Percentiles rank a stretch among this genome's conserved stretches.
Evolutionary conservation across 2,113 vertebrate species (phyloP).

Genomic region (Microcebus lehilahytsara): DNA sequence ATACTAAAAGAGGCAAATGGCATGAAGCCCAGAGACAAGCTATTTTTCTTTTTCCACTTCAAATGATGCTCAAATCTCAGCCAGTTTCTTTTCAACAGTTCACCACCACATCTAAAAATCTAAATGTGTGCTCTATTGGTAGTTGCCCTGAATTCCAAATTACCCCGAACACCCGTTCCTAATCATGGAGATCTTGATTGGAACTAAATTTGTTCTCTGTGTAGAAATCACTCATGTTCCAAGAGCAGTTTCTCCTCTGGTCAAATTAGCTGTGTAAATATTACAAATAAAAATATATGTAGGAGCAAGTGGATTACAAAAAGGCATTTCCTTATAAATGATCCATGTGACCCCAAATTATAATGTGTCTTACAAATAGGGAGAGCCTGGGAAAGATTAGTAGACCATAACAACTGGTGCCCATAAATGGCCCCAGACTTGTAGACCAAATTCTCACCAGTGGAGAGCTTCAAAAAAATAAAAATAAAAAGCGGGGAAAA

Average conservation of each 20-base stretch:
- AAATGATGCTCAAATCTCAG: slow-evolving; percentile 64
- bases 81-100: slow-evolving; percentile 72
- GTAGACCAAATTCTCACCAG: neutral
- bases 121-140: slow-evolving; percentile 33
- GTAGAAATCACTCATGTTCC: slow-evolving; percentile 74
- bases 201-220: slow-evolving; percentile 76
- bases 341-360: slow-evolving; percentile 73
- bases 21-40: slow-evolving; percentile 41
- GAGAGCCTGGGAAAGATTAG: slow-evolving; percentile 72
- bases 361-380: slow-evolving; percentile 58
- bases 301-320: slow-evolving; percentile 70
- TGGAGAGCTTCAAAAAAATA: neutral
- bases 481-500: too few species aligned
- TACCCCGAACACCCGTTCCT: slow-evolving; percentile 77
- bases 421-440: slow-evolving; percentile 43
- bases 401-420: slow-evolving; percentile 43
- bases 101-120: slow-evolving; percentile 70
- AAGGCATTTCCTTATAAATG: slow-evolving; percentile 76
- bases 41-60: slow-evolving; percentile 71
- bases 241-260: slow-evolving; percentile 71
- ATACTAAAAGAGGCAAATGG: slow-evolving; percentile 57
- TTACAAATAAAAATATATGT: slow-evolving; percentile 76
- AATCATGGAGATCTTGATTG: slow-evolving; percentile 78
- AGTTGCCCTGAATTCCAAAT: slow-evolving; percentile 70
- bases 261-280: slow-evolving; percentile 79